phyloP scores from a whole-genome alignment of 2,888 invertebrate species.

The Phaonia tiefii region DNA sequence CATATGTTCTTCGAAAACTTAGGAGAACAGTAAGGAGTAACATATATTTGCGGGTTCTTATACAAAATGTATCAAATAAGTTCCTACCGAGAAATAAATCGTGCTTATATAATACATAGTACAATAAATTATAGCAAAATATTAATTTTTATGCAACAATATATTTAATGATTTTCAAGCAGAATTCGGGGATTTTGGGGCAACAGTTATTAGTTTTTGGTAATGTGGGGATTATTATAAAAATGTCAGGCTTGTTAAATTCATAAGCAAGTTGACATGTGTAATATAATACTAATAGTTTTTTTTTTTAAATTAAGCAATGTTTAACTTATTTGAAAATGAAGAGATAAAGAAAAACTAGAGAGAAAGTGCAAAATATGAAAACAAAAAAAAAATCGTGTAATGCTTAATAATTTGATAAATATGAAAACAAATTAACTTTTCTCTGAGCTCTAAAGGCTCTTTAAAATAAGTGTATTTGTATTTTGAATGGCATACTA shows the following conservation, averaged over 20 bases:
- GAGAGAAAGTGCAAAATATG: constrained; percentile 17
- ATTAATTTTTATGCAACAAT: background rate
- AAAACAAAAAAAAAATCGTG: no score
- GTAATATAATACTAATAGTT: no score
- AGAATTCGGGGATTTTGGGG: no score
- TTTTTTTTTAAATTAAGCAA: no score
- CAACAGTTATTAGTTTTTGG: no score
- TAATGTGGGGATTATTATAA: no score
- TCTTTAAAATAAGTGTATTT: constrained; percentile 21
- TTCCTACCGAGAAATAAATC: background rate
- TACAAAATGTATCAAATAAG: background rate
- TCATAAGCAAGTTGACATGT: no score
- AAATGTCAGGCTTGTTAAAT: no score
- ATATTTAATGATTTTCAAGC: no score
- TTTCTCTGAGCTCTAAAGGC: background rate
- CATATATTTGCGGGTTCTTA: background rate
- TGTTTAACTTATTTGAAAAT: no score
- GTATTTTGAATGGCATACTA: background rate
- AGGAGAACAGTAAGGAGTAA: constrained; percentile 33
- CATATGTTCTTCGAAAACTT: constrained; percentile 32
- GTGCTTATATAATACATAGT: background rate
- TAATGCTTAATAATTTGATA: no score
- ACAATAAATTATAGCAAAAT: constrained; percentile 7
- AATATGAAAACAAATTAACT: constrained; percentile 16
- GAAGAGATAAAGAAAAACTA: no score